phyloP scores from a whole-genome alignment of 2,888 invertebrate genomes.

The Diarsia dahlii region DNA sequence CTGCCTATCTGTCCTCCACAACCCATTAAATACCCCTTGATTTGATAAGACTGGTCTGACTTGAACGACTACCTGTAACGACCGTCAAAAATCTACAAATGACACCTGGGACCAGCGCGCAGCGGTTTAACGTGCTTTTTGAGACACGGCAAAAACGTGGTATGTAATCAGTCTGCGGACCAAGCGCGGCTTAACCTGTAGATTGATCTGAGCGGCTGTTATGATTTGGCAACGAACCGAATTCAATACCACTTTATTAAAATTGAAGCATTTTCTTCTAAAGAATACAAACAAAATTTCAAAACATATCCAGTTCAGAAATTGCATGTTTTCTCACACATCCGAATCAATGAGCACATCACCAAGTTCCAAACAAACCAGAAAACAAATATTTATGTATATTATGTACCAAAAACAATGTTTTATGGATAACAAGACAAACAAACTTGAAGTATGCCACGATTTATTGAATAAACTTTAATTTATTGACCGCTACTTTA shows the following conservation, averaged over 20 bases:
- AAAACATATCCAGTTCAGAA: conserved; percentile 22
- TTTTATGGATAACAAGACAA: conserved; percentile 64
- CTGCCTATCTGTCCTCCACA: no score
- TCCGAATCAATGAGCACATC: conserved; percentile 49
- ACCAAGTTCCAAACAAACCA: conserved; percentile 40
- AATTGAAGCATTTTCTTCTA: background rate
- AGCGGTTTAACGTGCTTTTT: no score
- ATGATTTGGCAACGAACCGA: no score
- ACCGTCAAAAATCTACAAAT: no score
- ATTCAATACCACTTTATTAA: background rate
- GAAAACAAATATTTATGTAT: conserved; percentile 53
- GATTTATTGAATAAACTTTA: conserved; percentile 65
- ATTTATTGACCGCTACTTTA: conserved; percentile 61
- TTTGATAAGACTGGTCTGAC: no score
- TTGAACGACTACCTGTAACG: no score
- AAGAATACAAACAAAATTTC: conserved; percentile 19
- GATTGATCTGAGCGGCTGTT: no score
- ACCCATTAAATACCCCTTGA: no score
- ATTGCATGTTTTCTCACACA: conserved; percentile 42
- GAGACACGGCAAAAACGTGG: no score
- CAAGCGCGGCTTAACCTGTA: no score
- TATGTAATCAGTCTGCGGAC: no score
- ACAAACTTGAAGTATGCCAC: conserved; percentile 45
- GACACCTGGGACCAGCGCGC: no score
- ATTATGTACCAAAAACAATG: conserved; percentile 48